Conservation (phyloP, 2,113 vertebrate genomes). For the Sceloporus tristichus region DNA sequence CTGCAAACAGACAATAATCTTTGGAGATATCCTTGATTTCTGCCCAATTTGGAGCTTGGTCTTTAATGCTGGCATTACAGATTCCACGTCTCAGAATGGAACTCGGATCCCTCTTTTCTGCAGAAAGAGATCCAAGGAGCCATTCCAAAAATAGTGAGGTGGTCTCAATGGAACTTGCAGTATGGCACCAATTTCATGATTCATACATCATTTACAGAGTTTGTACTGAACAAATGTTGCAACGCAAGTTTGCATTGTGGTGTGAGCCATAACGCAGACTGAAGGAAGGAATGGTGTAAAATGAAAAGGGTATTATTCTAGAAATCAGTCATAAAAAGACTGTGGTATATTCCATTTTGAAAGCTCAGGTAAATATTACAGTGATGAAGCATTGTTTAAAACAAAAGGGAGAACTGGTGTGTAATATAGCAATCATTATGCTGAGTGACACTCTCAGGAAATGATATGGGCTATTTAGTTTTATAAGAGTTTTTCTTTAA, state of each 20-base stretch:
- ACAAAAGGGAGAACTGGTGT: neutral
- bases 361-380: neutral
- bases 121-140: too few species aligned
- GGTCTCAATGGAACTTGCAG: too few species aligned
- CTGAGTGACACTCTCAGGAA: neutral
- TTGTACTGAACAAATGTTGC: neutral
- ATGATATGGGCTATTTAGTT: neutral
- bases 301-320: neutral
- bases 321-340: neutral
- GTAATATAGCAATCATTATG: neutral
- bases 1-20: too few species aligned
- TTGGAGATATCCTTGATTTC: too few species aligned
- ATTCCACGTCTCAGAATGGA: too few species aligned
- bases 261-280: neutral
- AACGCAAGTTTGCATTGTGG: neutral
- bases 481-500: neutral
- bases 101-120: too few species aligned
- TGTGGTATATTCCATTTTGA: neutral
- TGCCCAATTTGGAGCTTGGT: neutral
- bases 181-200: neutral
- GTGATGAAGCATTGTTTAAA: neutral
- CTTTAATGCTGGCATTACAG: too few species aligned
- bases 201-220: neutral
- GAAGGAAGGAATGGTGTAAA: neutral
- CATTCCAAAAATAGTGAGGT: too few species aligned